A percentile compares a stretch with the other conserved stretches of the same genome.
Conservation (phyloP, 2,888 invertebrate genomes). For the Pomacea canaliculata region DNA sequence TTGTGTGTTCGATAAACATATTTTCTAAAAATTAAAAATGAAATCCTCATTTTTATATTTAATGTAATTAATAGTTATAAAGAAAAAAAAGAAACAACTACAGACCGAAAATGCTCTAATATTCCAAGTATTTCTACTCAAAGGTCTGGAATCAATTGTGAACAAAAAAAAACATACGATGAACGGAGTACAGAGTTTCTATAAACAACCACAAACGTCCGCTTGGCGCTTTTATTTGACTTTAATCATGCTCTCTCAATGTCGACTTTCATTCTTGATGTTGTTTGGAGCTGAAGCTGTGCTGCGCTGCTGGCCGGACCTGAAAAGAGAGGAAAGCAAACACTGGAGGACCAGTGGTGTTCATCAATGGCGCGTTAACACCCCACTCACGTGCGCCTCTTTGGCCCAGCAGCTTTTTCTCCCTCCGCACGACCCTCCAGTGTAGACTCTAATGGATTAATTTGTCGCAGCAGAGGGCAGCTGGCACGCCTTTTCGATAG, state of each 20-base stretch:
- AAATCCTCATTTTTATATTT: no score
- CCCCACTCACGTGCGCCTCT: conserved; percentile 3
- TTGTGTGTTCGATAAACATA: no score
- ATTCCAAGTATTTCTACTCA: not conserved
- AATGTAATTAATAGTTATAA: no score
- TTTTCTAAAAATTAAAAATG: no score
- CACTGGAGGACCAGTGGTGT: not conserved
- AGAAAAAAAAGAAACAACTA: no score
- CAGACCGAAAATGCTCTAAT: no score
- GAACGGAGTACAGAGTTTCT: not conserved
- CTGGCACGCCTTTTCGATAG: no score
- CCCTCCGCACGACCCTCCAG: not conserved
- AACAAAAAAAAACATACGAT: not conserved
- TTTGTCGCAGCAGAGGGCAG: not conserved
- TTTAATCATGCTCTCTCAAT: conserved; percentile 41
- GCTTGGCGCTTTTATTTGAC: conserved; percentile 35
- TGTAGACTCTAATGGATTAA: conserved; percentile 1
- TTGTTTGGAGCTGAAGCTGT: conserved; percentile 10
- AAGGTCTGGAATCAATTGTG: not conserved
- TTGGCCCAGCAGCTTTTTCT: not conserved
- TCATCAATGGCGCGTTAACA: conserved; percentile 3
- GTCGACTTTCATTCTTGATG: conserved; percentile 30
- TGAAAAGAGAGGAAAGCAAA: conserved; percentile 18
- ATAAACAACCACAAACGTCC: conserved; percentile 19
- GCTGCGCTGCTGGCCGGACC: not conserved